Evolutionary conservation across 1,140 invertebrate species (phyloP), one percentile per base, ranked within the genome.

Genomic region (Cataglyphis hispanica): DNA sequence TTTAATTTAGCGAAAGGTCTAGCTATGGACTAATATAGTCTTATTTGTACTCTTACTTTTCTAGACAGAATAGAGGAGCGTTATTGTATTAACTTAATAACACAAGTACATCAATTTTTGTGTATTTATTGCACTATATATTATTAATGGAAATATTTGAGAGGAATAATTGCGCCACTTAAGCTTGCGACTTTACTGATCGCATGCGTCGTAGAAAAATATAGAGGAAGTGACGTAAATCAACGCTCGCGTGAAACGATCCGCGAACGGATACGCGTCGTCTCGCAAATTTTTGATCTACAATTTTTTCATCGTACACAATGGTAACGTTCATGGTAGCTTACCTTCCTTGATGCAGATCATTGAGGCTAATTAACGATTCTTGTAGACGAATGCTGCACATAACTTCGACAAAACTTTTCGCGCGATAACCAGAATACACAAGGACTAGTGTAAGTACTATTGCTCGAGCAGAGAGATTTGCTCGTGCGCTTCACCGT

Each of bases 121-220:
- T 22, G 60, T 43, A 34, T 89, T 93, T 93, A 93, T 93, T 93
- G 92, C 92, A 93, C 93, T 91, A 87, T 87, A 19, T 50, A 87
- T 76, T n/a, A 78, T 85, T 90, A 89, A 70, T 77, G 77, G 56
- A 69, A 74, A 83, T 83, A 78, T 46, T 69, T 37, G 60, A 66
- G 46, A 50, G 46, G 46, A 56, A 80, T 86, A 88, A 53, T 64
- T 56, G 34, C 19, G 83, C 37, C 72, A 84, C 77, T 40, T 67
- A 86, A 85, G 72, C 43, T 46, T 60, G 53, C 72, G 31, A 58
- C 72, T 75, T 81, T 85, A 63, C 56, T 78, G 31, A 70, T 69
- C 11, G 60, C 56, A 64, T 64, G 46, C 85, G 43, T 40, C 61
- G 88, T 90, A 90, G 88, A 90, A 90, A 90, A 90, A 90, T 90